Base-by-base conservation (phyloP, 2,888 invertebrate species). In the Meteorus cinctellus region DNA sequence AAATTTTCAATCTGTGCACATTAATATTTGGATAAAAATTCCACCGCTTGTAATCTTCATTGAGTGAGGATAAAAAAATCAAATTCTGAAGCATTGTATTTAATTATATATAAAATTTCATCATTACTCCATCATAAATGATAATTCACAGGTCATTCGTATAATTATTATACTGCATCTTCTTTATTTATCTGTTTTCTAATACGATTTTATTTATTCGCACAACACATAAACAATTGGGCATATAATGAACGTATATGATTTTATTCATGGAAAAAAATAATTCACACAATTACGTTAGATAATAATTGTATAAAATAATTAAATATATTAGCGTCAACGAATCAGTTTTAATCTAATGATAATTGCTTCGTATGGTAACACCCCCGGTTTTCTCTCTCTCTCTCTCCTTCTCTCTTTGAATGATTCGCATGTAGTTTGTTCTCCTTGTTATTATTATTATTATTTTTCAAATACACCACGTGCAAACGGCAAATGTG, bases 401-500 rank as follows among this genome's bases (percentile, higher is more conserved):
- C 41, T 12, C 41, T 12, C 41, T 8, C 8, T 8, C 8, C 1
- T 8, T 24, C 19, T 19, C 24, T 8, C 24, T 1, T 24, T 55
- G 1, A 55, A 48, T 48, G 4, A n/a, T 55, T 55, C 24, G 59
- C 19, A 34, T 70, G 6, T 29, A 24, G 27, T 8, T 68, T 67
- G 14, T 10, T n/a, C 48, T 48, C 16, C 29, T 51, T 29, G 8
- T 48, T 34, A 41, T 62, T 62, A 63, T 65, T 51, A 69, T 51
- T 65, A 51, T 48, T 19, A 24, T 48, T 63, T 24, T 51, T 72
- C 55, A 75, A 72, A 48, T 72, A 72, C 70, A 71, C 51, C 59
- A 72, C 66, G 78, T 78, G 72, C 66, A 75, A 74, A 77, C 75
- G 74, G 80, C 77, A 80, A 82, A 79, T 76, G 80, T 78, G 77